phyloP scores from a whole-genome alignment of 2,888 invertebrate species.

The Leptinotarsa rubiginosa region DNA sequence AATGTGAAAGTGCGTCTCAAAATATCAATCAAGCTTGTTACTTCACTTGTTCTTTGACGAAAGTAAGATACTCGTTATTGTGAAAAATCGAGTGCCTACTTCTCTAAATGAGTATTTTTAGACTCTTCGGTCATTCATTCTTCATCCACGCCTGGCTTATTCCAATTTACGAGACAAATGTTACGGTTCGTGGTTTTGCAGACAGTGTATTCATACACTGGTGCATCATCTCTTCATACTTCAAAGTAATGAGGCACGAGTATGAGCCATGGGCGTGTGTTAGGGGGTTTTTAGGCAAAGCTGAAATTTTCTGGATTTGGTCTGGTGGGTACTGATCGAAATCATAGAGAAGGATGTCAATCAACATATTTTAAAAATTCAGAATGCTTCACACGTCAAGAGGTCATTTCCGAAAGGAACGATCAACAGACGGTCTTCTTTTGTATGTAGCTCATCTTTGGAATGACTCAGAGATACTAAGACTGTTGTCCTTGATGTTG shows the following conservation, averaged over 20 bases:
- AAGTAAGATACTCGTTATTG: not conserved
- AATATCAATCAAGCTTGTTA: not conserved
- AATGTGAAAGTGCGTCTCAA: no score
- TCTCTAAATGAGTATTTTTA: slow-evolving; percentile 11
- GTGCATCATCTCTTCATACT: slow-evolving; percentile 19
- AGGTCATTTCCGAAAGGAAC: no score
- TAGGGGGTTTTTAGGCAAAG: not conserved
- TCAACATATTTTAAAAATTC: no score
- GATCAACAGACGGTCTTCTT: no score
- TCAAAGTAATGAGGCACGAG: slow-evolving; percentile 15
- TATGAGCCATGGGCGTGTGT: not conserved
- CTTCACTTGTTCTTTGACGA: not conserved
- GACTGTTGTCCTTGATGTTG: no score
- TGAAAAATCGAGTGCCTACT: slow-evolving; percentile 1
- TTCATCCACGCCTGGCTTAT: slow-evolving; percentile 22
- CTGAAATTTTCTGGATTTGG: no score
- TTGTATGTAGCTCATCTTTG: no score
- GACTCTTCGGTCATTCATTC: slow-evolving; percentile 19
- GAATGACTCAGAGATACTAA: no score
- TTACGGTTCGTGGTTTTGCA: slow-evolving; percentile 16
- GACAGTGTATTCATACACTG: slow-evolving; percentile 19
- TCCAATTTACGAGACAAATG: slow-evolving; percentile 26
- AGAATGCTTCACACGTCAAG: no score
- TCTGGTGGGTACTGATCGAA: no score
- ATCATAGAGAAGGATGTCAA: no score